Conservation (phyloP, 2,888 invertebrate species). For the Eupithecia exiguata region DNA sequence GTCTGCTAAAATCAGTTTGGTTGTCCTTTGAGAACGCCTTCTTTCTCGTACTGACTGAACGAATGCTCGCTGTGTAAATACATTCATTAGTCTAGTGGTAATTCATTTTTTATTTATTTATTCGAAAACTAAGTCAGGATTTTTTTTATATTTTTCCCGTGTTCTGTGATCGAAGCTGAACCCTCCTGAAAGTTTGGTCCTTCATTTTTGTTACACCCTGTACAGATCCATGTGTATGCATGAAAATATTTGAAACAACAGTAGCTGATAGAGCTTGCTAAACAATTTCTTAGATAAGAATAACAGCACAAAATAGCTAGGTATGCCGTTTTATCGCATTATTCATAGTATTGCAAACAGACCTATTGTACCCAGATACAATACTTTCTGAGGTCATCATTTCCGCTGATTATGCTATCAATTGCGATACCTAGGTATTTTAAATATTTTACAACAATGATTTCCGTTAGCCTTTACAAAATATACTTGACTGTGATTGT, state of each 20-base stretch:
- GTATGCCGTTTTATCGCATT: background rate
- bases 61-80: too few species aligned
- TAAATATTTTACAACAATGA: background rate
- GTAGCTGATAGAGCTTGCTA: background rate
- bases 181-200: too few species aligned
- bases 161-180: too few species aligned
- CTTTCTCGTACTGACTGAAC: too few species aligned
- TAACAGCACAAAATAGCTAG: background rate
- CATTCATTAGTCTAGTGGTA: too few species aligned
- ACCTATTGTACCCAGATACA: background rate
- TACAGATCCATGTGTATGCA: background rate
- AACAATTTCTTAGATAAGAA: background rate
- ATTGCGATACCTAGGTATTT: constrained; percentile 1
- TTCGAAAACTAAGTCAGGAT: too few species aligned
- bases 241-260: background rate
- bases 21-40: too few species aligned
- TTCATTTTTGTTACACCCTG: too few species aligned
- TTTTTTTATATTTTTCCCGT: too few species aligned
- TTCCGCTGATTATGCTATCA: constrained; percentile 35
- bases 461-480: background rate
- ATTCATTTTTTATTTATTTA: too few species aligned
- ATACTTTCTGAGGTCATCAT: constrained; percentile 22
- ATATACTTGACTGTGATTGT: background rate
- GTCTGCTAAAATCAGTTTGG: too few species aligned
- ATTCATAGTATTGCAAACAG: constrained; percentile 16